Conservation (phyloP, 1,140 invertebrate species). For the Zaprionus africanus region DNA sequence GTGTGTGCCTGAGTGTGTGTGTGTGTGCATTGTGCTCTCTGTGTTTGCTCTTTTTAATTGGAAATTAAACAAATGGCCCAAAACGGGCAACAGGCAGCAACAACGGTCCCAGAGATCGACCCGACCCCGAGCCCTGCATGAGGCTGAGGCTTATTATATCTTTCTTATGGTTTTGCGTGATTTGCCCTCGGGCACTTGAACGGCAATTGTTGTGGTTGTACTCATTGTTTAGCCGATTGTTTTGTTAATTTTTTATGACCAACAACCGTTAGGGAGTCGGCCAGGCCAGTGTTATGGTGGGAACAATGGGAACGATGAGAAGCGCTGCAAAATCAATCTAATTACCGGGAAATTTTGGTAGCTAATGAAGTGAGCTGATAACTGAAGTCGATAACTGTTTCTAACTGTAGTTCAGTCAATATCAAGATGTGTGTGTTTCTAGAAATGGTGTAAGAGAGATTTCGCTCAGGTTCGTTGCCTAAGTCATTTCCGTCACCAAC, state of each 20-base stretch:
- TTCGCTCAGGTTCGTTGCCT: background rate
- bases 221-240: conserved; percentile 55
- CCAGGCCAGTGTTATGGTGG: conserved; percentile 55
- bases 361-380: conserved; percentile 51
- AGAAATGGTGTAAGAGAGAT: conserved; percentile 4
- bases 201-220: conserved; percentile 71
- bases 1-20: conserved; percentile 18
- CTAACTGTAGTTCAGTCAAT: background rate
- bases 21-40: conserved; percentile 22
- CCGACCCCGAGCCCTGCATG: conserved; percentile 6
- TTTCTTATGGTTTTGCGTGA: conserved; percentile 74
- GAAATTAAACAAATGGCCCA: conserved; percentile 78
- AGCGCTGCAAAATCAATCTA: conserved; percentile 53
- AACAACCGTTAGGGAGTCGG: conserved; percentile 63
- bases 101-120: background rate
- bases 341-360: conserved; percentile 62
- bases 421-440: conserved; percentile 4
- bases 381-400: background rate
- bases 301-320: conserved; percentile 72
- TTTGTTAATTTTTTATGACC: conserved; percentile 67
- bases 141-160: conserved; percentile 47
- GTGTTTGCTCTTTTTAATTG: conserved; percentile 81
- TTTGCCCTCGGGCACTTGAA: conserved; percentile 68
- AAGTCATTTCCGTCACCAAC: background rate
- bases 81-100: background rate